These are phyloP conservation scores for Odontocerum albicorne DNA, from an alignment of 2,888 invertebrate species.

Conservation along the genomic window DNA sequence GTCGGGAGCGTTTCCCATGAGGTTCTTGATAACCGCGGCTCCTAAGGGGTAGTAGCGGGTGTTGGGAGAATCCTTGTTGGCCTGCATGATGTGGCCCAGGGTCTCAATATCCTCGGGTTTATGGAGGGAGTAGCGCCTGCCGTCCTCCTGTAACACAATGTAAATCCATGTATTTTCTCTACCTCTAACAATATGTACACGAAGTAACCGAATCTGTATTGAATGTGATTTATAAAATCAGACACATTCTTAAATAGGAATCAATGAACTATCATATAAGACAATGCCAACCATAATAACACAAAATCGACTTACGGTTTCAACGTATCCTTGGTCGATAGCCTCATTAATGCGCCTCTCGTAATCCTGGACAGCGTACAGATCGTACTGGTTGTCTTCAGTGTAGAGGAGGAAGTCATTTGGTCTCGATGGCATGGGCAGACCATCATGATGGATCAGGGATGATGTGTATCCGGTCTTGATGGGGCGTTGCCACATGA, in stretches of 20 bases:
- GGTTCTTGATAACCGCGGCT: conserved; percentile 56
- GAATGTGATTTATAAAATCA: too few relatives aligned
- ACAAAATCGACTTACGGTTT: conserved; percentile 41
- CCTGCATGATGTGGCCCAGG: conserved; percentile 67
- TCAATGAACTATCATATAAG: neutral
- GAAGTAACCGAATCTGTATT: too few relatives aligned
- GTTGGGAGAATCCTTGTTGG: conserved; percentile 64
- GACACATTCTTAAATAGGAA: too few relatives aligned
- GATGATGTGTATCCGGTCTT: conserved; percentile 62
- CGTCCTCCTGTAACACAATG: conserved; percentile 50
- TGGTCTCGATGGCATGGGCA: conserved; percentile 57
- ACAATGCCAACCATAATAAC: neutral
- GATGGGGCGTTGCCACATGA: conserved; percentile 58
- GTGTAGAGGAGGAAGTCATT: conserved; percentile 44
- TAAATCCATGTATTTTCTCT: too few relatives aligned
- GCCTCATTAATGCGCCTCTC: conserved; percentile 54
- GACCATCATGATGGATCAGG: conserved; percentile 58
- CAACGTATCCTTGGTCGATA: conserved; percentile 52
- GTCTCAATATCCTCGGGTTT: conserved; percentile 61
- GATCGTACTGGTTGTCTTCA: conserved; percentile 40
- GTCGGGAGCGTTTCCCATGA: conserved; percentile 56
- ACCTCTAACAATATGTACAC: too few relatives aligned
- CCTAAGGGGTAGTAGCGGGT: conserved; percentile 61
- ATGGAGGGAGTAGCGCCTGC: conserved; percentile 59
- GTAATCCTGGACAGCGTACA: conserved; percentile 40